Base-by-base conservation (phyloP, 2,797 vertebrate species). In the Malacoraja senta region DNA sequence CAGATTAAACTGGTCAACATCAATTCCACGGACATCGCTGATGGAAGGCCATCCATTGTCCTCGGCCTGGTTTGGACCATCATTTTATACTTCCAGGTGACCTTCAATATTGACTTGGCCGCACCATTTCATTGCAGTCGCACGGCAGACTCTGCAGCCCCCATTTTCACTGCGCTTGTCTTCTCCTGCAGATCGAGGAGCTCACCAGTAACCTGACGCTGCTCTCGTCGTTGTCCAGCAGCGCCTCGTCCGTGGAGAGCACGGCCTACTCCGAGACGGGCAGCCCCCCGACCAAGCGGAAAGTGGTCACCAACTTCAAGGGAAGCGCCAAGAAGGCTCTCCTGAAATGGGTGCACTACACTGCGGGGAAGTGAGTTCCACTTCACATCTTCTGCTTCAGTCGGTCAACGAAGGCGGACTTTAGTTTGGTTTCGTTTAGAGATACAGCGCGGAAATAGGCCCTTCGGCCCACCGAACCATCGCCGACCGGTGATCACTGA, bases 1-100 rank as follows among this genome's bases (percentile, higher is more conserved):
- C 96, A 99, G 99, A 99, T 99, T 95, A 99, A 99, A 93, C 95
- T 99, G 93, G 99, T 99, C 95, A 99, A 99, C 97, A 99, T 99
- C 95, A 99, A 99, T 95, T 97, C 98, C 92, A 99, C 98, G 44
- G 98, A 99, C 95, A 99, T 99, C 88, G 99, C 98, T 79, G 98
- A 99, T 95, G 99, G 99, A 90, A 97, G 97, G 32, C 98, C 98
- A 0, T 97, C 99, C 8, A 99, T 99, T 93, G 98, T 99, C 2
- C 97, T 99, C 63, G 99, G 99, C 12, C 95, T 99, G 95, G 94
- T 99, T 94, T 99, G 99, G 99, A 99, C 99, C 94, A 98, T 99
- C 94, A 98, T 99, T 95, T 96, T 99, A 0, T 99, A 99, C 96
- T 99, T 99, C 95, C 99, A 99, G 99, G 99, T 99, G 97, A 63